Conservation (phyloP, 2,888 invertebrate species). For the Cremastinae sp. region DNA sequence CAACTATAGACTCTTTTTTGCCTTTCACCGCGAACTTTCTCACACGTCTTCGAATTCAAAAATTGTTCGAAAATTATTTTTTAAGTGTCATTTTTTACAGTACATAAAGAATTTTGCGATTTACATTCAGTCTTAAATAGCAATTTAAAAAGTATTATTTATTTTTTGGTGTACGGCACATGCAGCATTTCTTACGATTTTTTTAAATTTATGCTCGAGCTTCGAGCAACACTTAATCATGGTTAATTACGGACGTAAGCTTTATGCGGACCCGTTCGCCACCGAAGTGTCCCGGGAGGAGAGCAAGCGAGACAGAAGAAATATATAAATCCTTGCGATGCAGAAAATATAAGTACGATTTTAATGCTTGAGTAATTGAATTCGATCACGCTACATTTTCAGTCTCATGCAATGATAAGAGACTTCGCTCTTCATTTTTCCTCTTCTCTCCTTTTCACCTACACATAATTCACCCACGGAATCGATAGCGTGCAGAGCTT, state of each 20-base stretch:
- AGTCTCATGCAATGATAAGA: constrained; percentile 39
- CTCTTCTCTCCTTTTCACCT: background rate
- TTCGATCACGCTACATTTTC: constrained; percentile 74
- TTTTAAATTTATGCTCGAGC: constrained; percentile 68
- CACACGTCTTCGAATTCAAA: too few relatives aligned
- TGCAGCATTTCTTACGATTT: constrained; percentile 68
- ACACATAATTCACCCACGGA: background rate
- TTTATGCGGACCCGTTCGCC: constrained; percentile 39
- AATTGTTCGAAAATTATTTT: too few relatives aligned
- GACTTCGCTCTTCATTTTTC: constrained; percentile 7
- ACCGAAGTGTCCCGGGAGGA: constrained; percentile 1
- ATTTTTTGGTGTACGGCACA: constrained; percentile 48
- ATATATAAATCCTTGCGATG: constrained; percentile 44
- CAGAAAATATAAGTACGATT: constrained; percentile 68
- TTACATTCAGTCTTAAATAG: too few relatives aligned
- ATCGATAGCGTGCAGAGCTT: too few relatives aligned
- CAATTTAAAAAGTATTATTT: constrained; percentile 14
- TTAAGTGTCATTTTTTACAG: too few relatives aligned
- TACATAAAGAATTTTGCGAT: too few relatives aligned
- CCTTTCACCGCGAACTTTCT: background rate
- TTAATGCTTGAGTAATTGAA: constrained; percentile 76
- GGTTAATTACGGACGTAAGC: constrained; percentile 76
- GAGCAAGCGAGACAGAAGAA: constrained; percentile 29
- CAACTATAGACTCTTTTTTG: constrained; percentile 9
- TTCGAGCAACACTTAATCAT: constrained; percentile 75